A percentile compares a stretch with the other conserved stretches of the same genome.
Evolutionary conservation across 2,113 vertebrate genomes (phyloP).

Genomic region (Myxocyprinus asiaticus): DNA sequence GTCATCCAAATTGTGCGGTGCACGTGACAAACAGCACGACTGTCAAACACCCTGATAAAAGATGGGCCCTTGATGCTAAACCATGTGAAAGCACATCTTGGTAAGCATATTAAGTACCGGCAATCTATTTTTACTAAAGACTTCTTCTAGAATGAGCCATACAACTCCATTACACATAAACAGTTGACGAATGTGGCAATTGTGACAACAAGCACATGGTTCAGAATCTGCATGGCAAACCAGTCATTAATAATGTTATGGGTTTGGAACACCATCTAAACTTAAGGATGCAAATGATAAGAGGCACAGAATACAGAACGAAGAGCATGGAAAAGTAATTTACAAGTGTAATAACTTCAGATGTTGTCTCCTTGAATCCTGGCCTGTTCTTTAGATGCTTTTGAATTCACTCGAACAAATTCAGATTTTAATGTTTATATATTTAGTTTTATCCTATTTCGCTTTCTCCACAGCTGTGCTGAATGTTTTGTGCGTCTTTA

Average conservation of each 20-base stretch:
- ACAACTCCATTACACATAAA: constrained; percentile 61
- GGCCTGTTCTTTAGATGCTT: background rate
- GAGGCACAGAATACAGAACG: background rate
- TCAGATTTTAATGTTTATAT: too few species aligned
- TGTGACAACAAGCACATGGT: constrained; percentile 63
- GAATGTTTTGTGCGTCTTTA: too few species aligned
- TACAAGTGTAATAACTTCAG: background rate
- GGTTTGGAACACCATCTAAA: constrained; percentile 50
- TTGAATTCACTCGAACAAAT: background rate
- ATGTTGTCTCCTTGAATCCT: background rate
- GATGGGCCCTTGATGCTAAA: constrained; percentile 57
- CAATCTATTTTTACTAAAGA: constrained; percentile 60
- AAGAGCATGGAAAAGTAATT: background rate
- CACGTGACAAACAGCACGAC: constrained; percentile 67
- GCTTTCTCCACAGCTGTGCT: too few species aligned
- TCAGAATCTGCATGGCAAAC: constrained; percentile 60
- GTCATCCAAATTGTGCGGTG: constrained; percentile 81
- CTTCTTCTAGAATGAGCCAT: constrained; percentile 49
- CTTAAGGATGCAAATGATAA: background rate
- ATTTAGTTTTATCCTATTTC: too few species aligned
- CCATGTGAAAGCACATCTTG: constrained; percentile 60
- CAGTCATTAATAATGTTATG: constrained; percentile 65
- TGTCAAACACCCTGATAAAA: constrained; percentile 65
- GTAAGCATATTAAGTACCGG: constrained; percentile 57
- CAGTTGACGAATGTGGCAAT: constrained; percentile 69